These are phyloP conservation scores for Mesoligia furuncula DNA, from an alignment of 2,888 invertebrate genomes.

Conservation along the genomic window DNA sequence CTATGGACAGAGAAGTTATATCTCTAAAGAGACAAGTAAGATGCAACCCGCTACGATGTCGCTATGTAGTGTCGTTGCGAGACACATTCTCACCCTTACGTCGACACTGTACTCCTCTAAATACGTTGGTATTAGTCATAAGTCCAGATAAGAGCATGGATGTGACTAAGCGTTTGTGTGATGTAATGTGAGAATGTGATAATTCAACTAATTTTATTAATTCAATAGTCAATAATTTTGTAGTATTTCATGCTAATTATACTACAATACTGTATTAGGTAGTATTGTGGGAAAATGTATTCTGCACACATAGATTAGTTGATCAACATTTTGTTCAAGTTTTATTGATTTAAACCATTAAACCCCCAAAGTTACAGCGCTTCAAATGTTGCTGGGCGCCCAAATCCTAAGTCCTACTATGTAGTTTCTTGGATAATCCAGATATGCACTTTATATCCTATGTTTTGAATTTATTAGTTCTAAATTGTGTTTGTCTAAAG, in stretches of 20 bases:
- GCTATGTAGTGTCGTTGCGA: constrained; percentile 80
- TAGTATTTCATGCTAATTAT: constrained; percentile 72
- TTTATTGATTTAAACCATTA: constrained; percentile 67
- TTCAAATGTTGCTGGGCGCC: constrained; percentile 73
- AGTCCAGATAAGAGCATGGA: constrained; percentile 58
- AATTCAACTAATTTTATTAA: constrained; percentile 68
- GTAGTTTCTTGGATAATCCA: constrained; percentile 88
- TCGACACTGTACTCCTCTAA: constrained; percentile 66
- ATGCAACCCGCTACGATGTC: constrained; percentile 81
- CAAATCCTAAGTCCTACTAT: constrained; percentile 66
- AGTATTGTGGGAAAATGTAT: constrained; percentile 80
- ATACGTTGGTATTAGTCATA: constrained; percentile 51
- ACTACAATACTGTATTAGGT: constrained; percentile 72
- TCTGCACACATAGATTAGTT: constrained; percentile 86
- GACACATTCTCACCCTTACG: constrained; percentile 85
- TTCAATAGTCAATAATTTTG: constrained; percentile 68
- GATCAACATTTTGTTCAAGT: constrained; percentile 68
- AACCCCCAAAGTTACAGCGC: constrained; percentile 71
- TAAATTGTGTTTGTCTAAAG: constrained; percentile 48
- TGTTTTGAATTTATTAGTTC: constrained; percentile 46
- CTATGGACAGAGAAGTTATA: constrained; percentile 98
- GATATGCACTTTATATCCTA: constrained; percentile 81
- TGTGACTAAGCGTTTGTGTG: constrained; percentile 71
- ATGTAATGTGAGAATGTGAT: constrained; percentile 85
- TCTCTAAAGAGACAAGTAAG: constrained; percentile 99